Evolutionary conservation across 1,140 invertebrate species (phyloP), one percentile per base, ranked within the genome.

Genomic region (Zaprionus capensis): DNA sequence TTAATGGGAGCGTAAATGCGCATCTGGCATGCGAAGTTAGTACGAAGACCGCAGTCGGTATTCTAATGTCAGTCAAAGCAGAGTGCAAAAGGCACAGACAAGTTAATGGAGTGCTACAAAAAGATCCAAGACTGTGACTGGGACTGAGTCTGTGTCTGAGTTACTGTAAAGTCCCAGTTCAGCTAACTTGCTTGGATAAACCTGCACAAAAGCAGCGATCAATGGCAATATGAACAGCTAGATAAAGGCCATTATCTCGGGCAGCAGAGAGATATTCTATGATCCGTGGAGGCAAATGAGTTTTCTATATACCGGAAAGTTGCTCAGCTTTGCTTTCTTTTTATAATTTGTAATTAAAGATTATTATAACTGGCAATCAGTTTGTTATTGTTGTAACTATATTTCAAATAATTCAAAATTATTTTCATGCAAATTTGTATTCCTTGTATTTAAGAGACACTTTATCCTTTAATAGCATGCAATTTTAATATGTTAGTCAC

Each of bases 1-100:
- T 81, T 87, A 87, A 87, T 87, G 84, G 84, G 84, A 87, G 84
- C 84, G 84, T 87, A 87, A 87, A 88, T 87, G 84, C 84, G 78
- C 84, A 87, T 75, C 84, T 88, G 81, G 84, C 85, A 81, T 87
- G 85, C 72, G 78, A 88, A 84, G 85, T 78, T 79, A 75, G 77
- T 86, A 71, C 34, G 41, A 38, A 74, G 28, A 63, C 63, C 46
- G 20, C 46, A 51, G 20, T 24, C 11, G 46, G 62, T 75, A 78
- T 81, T 78, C 84, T 87, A 81, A 88, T 78, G 84, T 84, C 84
- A 81, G 84, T 78, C 62, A 66, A 88, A 80, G 84, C 81, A 76
- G 78, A 90, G 84, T 90, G 84, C 84, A 87, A 87, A 87, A 90
- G 84, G 71, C 85, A 83, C 51, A 84, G 74, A 83, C 85, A 90